phyloP scores from a whole-genome alignment of 2,888 invertebrate species.

The Coecobrya sp. region DNA sequence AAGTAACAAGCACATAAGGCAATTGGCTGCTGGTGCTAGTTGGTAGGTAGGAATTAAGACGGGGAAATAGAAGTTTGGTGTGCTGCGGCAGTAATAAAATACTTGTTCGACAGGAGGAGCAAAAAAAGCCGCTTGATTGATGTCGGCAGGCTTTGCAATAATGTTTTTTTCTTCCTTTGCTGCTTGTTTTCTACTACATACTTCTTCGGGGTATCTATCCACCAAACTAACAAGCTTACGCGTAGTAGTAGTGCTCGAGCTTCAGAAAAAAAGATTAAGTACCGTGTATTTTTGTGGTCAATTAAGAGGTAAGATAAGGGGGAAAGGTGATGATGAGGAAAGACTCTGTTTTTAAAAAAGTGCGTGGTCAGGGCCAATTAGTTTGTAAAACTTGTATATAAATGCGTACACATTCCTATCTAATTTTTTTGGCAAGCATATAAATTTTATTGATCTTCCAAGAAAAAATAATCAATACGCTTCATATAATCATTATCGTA shows the following conservation, averaged over 20 bases:
- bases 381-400: neutral
- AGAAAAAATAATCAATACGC: conserved; percentile 5
- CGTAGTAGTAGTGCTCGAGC: neutral
- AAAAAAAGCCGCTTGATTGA: conserved; percentile 74
- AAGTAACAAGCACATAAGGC: conserved; percentile 65
- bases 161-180: neutral
- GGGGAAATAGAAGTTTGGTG: conserved; percentile 1
- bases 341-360: conserved; percentile 20
- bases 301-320: conserved; percentile 58
- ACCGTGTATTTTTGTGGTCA: conserved; percentile 45
- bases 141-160: conserved; percentile 74
- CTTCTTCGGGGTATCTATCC: neutral
- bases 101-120: conserved; percentile 76
- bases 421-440: conserved; percentile 8
- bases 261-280: conserved; percentile 34
- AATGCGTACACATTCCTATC: neutral
- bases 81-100: conserved; percentile 64
- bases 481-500: conserved; percentile 6
- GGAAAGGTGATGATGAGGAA: conserved; percentile 41
- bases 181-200: neutral
- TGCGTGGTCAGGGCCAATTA: conserved; percentile 56
- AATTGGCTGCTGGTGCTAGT: conserved; percentile 45
- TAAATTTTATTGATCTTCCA: conserved; percentile 28
- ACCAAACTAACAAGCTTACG: conserved; percentile 35
- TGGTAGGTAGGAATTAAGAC: conserved; percentile 30